phyloP scores from a whole-genome alignment of 2,113 vertebrate genomes.

The Rhynchomys soricoides region DNA sequence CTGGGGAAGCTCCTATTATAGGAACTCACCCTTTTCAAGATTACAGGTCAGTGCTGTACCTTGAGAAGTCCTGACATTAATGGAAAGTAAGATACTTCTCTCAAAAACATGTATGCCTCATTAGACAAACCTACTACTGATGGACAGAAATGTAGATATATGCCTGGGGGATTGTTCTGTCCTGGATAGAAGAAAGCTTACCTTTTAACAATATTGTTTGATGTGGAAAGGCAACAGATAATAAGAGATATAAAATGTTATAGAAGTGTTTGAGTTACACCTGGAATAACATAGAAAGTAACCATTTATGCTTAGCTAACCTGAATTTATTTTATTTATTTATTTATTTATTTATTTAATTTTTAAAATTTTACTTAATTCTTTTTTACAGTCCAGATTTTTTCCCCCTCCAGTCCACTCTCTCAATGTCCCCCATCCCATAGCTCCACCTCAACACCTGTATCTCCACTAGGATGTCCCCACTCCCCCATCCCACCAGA shows the following conservation, averaged over 20 bases:
- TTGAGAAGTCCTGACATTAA: not conserved
- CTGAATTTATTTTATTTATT: not conserved
- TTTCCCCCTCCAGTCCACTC: too few species aligned
- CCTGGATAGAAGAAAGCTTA: not conserved
- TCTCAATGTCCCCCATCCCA: too few species aligned
- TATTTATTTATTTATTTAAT: too few species aligned
- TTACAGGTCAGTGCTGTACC: not conserved
- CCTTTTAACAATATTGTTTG: conserved; percentile 9
- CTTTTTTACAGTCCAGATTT: too few species aligned
- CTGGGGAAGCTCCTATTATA: not conserved
- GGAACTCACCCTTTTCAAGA: not conserved
- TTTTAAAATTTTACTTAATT: too few species aligned
- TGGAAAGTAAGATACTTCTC: not conserved
- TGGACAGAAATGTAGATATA: not conserved
- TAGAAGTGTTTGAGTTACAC: not conserved
- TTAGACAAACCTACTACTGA: not conserved
- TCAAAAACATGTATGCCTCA: not conserved
- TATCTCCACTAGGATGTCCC: too few species aligned
- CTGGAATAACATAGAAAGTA: not conserved
- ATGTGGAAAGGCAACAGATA: not conserved
- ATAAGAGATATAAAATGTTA: not conserved
- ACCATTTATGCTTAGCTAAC: not conserved
- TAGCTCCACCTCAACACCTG: too few species aligned
- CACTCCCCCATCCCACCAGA: too few species aligned
- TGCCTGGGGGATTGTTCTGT: not conserved